Evolutionary conservation across 2,888 invertebrate genomes (phyloP), one percentile per base, ranked within the genome.

Genomic region (Epistrophella euchroma): DNA sequence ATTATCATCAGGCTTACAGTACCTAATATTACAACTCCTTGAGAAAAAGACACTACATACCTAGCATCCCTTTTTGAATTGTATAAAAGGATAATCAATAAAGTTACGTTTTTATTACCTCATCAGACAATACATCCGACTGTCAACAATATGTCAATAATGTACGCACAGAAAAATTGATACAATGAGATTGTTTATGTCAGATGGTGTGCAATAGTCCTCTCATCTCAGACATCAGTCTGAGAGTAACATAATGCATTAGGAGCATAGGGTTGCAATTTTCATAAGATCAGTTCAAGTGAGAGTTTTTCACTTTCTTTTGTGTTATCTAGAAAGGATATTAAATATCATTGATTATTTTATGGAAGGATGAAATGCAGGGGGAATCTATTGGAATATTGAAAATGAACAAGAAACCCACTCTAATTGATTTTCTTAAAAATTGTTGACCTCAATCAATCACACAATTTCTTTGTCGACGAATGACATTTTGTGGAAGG

Each of bases 71-170:
- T 73, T 73, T 73, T 68, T 2, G n/a, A 50, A 37, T 40, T 40
- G 40, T 64, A n/a, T n/a, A n/a, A 77, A 81, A 77, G 73, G 86
- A 82, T 86, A 86, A 86, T 86, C 86, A 74, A 86, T 86, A 86
- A 86, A 82, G 74, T 80, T 60, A 64, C 86, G 62, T 73, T 86
- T 86, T 86, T 86, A 86, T 86, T 85, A 74, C 82, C 82, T 77
- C 47, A 58, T 81, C 82, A 70, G 28, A 86, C 77, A 82, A 82
- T 74, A 60, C 73, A 64, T 64, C 11, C 52, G 56, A 50, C 82
- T 86, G 86, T 86, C 86, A 86, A 77, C 86, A 78, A 86, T 82
- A 78, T 86, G 86, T 86, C 86, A 86, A 86, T 86, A 86, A 76
- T 81, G 81, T 60, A 52, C 73, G 80, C 32, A 50, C 47, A 68